Conservation (phyloP, 2,797 vertebrate species). For the Ceyx erithaca region DNA sequence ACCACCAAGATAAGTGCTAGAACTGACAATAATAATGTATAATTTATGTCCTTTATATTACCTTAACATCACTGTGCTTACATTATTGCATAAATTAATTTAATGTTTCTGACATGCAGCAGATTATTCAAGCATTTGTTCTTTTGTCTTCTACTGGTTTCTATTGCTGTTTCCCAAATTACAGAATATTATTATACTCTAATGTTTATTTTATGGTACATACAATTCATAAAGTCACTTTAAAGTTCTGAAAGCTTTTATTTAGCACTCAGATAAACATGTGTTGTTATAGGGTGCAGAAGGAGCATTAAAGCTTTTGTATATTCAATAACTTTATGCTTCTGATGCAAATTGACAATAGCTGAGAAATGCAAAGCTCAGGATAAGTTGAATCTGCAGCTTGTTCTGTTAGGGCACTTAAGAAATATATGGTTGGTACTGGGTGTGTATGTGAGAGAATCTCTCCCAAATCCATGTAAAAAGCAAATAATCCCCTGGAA, state of each 20-base stretch:
- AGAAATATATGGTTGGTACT: neutral
- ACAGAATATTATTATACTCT: conserved; percentile 70
- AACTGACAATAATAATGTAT: conserved; percentile 83
- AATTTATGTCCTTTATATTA: conserved; percentile 83
- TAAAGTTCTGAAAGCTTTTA: conserved; percentile 72
- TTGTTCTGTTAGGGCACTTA: neutral
- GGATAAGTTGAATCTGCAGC: conserved; percentile 19
- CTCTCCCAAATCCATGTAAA: neutral
- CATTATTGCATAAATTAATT: conserved; percentile 84
- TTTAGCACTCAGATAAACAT: conserved; percentile 58
- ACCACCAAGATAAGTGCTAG: conserved; percentile 80
- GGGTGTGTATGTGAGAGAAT: rapidly evolving
- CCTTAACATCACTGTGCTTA: conserved; percentile 81
- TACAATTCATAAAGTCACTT: conserved; percentile 71
- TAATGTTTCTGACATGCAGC: conserved; percentile 80
- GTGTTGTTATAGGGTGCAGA: conserved; percentile 31
- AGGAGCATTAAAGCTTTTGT: conserved; percentile 60
- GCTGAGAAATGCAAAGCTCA: conserved; percentile 58
- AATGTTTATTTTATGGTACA: conserved; percentile 71
- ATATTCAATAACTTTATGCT: conserved; percentile 61
- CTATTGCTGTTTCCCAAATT: conserved; percentile 69
- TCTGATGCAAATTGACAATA: conserved; percentile 66
- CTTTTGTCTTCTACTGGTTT: conserved; percentile 74
- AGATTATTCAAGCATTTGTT: conserved; percentile 80
- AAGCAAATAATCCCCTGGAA: neutral